Percentiles rank a stretch among this genome's conserved stretches.
These are phyloP conservation scores for Acanthurus lineatus DNA, from an alignment of 2,797 vertebrate species.

Conservation along the genomic window DNA sequence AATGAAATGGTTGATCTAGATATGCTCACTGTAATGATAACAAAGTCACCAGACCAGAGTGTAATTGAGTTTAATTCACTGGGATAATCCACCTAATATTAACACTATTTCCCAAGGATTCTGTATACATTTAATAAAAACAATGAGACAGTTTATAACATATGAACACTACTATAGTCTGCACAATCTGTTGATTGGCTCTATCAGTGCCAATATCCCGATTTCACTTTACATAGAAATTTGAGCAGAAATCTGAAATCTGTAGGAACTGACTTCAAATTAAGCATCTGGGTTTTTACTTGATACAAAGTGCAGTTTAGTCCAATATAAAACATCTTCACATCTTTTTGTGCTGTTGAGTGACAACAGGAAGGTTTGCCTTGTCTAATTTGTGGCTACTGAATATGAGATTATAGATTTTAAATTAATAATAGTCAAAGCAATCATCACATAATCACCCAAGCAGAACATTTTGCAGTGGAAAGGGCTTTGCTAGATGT, in stretches of 20 bases:
- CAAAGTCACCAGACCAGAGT: background rate
- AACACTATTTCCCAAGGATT: background rate
- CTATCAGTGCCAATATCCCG: background rate
- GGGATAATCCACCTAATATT: background rate
- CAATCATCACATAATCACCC: background rate
- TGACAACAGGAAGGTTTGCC: background rate
- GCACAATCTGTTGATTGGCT: background rate
- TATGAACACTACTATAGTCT: background rate
- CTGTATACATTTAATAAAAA: background rate
- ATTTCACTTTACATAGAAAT: background rate
- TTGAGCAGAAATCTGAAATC: too few species aligned
- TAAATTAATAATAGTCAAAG: too few species aligned
- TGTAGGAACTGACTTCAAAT: too few species aligned
- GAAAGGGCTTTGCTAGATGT: background rate
- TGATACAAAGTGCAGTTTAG: too few species aligned
- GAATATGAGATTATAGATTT: background rate
- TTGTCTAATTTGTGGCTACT: background rate
- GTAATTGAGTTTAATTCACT: background rate
- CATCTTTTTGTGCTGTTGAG: background rate
- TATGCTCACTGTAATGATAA: background rate
- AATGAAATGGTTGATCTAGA: background rate
- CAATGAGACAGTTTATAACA: background rate
- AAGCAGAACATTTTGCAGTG: too few species aligned
- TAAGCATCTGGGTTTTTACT: too few species aligned
- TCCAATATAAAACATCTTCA: too few species aligned